Evolutionary conservation across 2,113 vertebrate species (phyloP), one percentile per base, ranked within the genome.

Genomic region (Embiotoca jacksoni): DNA sequence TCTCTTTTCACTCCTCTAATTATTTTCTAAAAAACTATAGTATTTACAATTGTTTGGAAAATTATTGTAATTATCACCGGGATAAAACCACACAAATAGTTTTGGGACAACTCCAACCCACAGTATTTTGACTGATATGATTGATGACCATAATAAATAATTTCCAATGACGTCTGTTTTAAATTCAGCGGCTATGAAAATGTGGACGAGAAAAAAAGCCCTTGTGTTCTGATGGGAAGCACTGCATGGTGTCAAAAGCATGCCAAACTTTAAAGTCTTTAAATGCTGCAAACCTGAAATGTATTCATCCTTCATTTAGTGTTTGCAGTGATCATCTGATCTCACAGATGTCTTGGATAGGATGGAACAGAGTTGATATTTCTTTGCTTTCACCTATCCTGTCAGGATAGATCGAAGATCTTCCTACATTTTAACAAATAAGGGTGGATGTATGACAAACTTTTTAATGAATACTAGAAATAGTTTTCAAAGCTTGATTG

Each of bases 401-500:
- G 9, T 65, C 59, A 63, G 58, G 36, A 81, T 52, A 86, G 81
- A 89, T 86, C 72, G 72, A 64, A 86, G 72, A 81, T 78, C 37
- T 72, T 65, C 59, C 67, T 87, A 33, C 33, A 49, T 72, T 81
- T 47, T 41, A 79, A n/a, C 36, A 82, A 60, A 72, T 31, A 8
- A 37, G 37, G 49, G 65, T 71, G 64, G 61, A 84, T 87, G 50
- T 58, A 61, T 66, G 39, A 63, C 57, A 50, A 50, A 79, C 11
- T 32, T 49, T 62, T 32, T 55, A 46, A 75, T 62, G 35, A 6
- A 73, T 44, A 62, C 33, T 67, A 54, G 30, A 73, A 68, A 49
- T 4, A 14, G 9, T 49, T 78, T 80, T 52, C 47, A 59, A 69
- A 75, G n/a, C 49, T 46, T 53, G 52, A 63, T 75, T 56, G 61